These are phyloP conservation scores for Pheosia gnoma DNA, from an alignment of 2,888 invertebrate species.

Conservation along the genomic window DNA sequence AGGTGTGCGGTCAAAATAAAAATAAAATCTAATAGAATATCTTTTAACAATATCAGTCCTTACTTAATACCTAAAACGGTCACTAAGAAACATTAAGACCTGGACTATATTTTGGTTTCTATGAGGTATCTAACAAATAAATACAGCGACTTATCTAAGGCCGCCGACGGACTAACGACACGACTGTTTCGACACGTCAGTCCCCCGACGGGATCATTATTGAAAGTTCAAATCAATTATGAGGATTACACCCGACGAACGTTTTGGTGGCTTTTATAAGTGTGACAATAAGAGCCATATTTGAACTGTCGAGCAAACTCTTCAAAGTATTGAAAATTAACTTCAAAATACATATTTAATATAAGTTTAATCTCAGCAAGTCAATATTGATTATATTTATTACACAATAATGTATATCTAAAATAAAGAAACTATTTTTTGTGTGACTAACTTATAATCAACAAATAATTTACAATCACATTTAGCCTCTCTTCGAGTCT, in stretches of 20 bases:
- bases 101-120: conserved; percentile 52
- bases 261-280: conserved; percentile 19
- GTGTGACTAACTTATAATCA: not conserved
- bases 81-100: conserved; percentile 37
- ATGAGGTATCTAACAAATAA: conserved; percentile 61
- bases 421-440: not conserved
- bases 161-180: conserved; percentile 29
- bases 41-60: conserved; percentile 76
- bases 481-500: not conserved
- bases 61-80: conserved; percentile 73
- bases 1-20: conserved; percentile 38
- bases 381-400: not conserved
- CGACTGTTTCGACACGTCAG: conserved; percentile 11
- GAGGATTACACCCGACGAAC: conserved; percentile 48
- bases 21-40: conserved; percentile 53
- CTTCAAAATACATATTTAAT: not conserved
- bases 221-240: conserved; percentile 42
- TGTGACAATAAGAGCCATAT: conserved; percentile 7
- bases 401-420: not conserved
- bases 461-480: not conserved
- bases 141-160: conserved; percentile 66
- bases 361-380: not conserved
- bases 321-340: not conserved
- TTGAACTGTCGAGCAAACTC: not conserved
- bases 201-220: conserved; percentile 27